Base-by-base conservation (phyloP, 2,113 vertebrate genomes). In the Sceloporus undulatus region DNA sequence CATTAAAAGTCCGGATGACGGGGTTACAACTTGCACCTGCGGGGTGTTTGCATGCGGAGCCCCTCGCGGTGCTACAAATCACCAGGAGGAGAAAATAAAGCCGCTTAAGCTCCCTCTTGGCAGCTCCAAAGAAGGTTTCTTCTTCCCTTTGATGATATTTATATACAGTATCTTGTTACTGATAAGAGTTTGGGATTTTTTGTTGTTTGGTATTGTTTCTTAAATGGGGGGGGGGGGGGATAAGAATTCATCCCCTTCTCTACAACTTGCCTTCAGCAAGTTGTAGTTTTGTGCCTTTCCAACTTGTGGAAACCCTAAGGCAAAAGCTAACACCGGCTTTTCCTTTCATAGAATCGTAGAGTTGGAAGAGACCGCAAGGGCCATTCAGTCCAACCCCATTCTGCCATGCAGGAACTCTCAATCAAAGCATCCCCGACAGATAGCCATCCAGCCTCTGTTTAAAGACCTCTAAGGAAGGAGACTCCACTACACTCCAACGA, bases 1-100 rank as follows among this genome's bases (percentile, higher is more conserved):
- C 96, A 96, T 97, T 97, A 95, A 96, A 70, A 97, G 95, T 94
- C 92, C 95, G 97, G 96, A 97, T 96, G 97, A 95, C 87, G 95
- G 93, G 88, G 95, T 96, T 96, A 96, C 93, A 93, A 94, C 95
- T 91, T 95, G 95, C 97, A 97, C 96, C 97, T 97, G 97, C 96
- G 92, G 96, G 95, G 94, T 96, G 96, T 96, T 96, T 97, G 96
- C 96, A 85, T 93, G 93, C 94, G 87, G 84, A 93, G 95, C 95
- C 95, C 96, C 96, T 96, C 87, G 95, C 95, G 87, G 95, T 91
- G 95, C 95, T 93, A 96, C 97, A 97, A 97, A 97, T 97, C 97
- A 96, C 93, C 95, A 95, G 96, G 96, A 96, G 94, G 96, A 95
- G 92, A 95, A 96, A 96, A 96, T 34, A 93, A 95, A 96, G 93